These are phyloP conservation scores for Scytalopus superciliaris DNA, from an alignment of 2,113 vertebrate species.

Conservation along the genomic window DNA sequence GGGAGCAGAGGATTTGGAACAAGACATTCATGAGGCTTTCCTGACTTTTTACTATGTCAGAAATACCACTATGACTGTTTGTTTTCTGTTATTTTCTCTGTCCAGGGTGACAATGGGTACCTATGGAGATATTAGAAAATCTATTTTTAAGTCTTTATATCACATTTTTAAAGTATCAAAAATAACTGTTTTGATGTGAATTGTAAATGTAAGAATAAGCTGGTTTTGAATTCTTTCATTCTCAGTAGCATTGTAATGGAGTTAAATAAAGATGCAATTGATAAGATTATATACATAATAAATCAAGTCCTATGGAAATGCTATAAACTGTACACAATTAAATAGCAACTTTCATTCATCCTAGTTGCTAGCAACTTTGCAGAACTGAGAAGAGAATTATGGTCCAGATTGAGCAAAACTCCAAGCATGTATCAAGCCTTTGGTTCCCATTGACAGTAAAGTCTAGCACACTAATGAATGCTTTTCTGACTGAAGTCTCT, in stretches of 20 bases:
- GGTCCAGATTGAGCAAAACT: neutral
- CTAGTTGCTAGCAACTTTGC: neutral
- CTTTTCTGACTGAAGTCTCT: neutral
- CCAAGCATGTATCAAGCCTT: neutral
- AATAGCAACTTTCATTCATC: constrained; percentile 28
- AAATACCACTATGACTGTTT: neutral
- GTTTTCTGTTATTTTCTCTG: neutral
- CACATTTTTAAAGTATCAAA: neutral
- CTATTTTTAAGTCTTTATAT: neutral
- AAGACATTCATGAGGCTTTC: neutral
- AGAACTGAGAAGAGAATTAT: neutral
- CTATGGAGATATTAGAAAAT: neutral
- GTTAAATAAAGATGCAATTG: constrained; percentile 15
- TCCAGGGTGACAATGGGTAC: neutral
- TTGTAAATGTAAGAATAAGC: neutral
- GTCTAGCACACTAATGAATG: neutral
- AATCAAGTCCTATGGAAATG: constrained; percentile 19
- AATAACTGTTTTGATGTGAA: neutral
- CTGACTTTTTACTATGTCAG: neutral
- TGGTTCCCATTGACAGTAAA: neutral
- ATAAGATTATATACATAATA: constrained; percentile 23
- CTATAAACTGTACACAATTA: neutral
- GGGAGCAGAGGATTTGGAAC: neutral
- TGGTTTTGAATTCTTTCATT: neutral
- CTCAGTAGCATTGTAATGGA: neutral